Conservation (phyloP, 2,113 vertebrate genomes). For the human region GRCh38 chr6:57219001-57219500, state of each 20-base stretch:
- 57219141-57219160: background rate
- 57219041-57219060: background rate
- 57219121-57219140: background rate
- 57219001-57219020: background rate
- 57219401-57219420: background rate
- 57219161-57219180: background rate
- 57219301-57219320: conserved; percentile 17
- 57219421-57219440: background rate
- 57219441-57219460: background rate
- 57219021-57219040: background rate
- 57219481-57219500: background rate
- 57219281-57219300: background rate
- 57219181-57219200: background rate
- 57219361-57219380: background rate
- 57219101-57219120: background rate
- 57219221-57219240: background rate
- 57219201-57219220: background rate
- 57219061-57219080: background rate
- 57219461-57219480: background rate
- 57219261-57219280: background rate
- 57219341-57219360: background rate
- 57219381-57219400: conserved; percentile 28
- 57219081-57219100: background rate
- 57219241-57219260: background rate
- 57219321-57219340: conserved; percentile 33